Base-by-base conservation (phyloP, 2,797 vertebrate species). In the Mallotus villosus region DNA sequence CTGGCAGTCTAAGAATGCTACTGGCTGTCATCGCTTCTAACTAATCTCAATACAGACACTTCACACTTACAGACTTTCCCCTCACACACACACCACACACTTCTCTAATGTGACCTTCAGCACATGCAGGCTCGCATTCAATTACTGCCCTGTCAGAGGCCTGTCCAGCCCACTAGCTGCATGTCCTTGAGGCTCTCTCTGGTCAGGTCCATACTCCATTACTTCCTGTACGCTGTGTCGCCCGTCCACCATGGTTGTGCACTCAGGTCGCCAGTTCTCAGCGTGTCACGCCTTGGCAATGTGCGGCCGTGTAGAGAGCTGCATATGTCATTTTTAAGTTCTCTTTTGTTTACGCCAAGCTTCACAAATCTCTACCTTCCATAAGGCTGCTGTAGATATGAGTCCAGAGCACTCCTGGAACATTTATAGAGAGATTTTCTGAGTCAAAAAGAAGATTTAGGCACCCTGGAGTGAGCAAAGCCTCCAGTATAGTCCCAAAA, bases 111-210 rank as follows among this genome's bases (percentile, higher is more conserved):
- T 91, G 91, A 91, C 90, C 90, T 92, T 92, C 90, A 89, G 86
- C 82, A 82, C 85, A 85, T 81, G 78, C 82, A 84, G 84, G 78
- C 86, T 89, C 86, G 90, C 88, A 88, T 92, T 93, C 89, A 91
- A 88, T 92, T 91, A 92, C 90, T 82, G 76, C 87, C 85, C 82
- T 89, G 88, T 90, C 90, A 89, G 86, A 86, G 88, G 86, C 85
- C 87, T 81, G 76, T 87, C 82, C 86, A 88, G 88, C 82, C 81
- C 85, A 83, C 82, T 82, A 81, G 84, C 87, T 84, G 81, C 84
- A 77, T 67, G 89, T 88, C 88, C 89, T 91, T 90, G 86, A 91
- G 81, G 79, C 67, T 78, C 81, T 75, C 87, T 87, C 78, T 71
- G n/a, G 81, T 87, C 87, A 84, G 82, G 84, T 89, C 77, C 82